Evolutionary conservation across 1,140 invertebrate genomes (phyloP).

Genomic region (Copidosoma floridanum): DNA sequence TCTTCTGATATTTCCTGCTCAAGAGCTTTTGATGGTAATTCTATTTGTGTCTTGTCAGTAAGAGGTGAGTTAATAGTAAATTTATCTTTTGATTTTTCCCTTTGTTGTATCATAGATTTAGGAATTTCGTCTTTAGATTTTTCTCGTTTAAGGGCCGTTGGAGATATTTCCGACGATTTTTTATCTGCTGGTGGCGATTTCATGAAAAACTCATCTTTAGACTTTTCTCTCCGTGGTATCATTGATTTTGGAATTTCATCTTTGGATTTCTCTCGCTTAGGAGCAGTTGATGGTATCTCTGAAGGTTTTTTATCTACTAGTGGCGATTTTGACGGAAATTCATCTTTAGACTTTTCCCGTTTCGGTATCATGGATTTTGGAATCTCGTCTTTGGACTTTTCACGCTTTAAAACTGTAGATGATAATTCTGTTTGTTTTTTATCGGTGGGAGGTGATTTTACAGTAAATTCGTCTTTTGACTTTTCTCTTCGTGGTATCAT

Average conservation of each 20-base stretch:
- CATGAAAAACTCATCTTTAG: neutral
- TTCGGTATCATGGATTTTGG: constrained; percentile 16
- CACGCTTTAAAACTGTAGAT: neutral
- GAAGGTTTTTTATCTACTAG: neutral
- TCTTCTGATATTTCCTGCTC: constrained; percentile 19
- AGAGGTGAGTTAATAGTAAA: too few relatives aligned
- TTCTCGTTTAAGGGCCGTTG: neutral
- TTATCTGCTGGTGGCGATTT: neutral
- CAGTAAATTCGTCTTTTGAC: constrained; percentile 19
- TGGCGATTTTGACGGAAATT: constrained; percentile 1
- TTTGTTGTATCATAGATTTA: constrained; percentile 4
- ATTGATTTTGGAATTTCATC: constrained; percentile 15
- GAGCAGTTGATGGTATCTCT: too few relatives aligned
- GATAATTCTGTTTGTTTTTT: too few relatives aligned
- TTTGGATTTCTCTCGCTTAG: constrained; percentile 11
- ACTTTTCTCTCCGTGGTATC: constrained; percentile 5
- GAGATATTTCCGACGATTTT: neutral
- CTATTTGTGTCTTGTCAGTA: neutral
- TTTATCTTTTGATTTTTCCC: neutral
- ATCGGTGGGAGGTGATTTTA: constrained; percentile 10
- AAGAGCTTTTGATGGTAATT: neutral
- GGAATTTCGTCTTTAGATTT: constrained; percentile 7
- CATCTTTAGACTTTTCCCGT: constrained; percentile 24
- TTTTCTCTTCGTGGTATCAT: constrained; percentile 20
- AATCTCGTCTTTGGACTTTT: constrained; percentile 15